Evolutionary conservation across 2,888 invertebrate genomes (phyloP), one percentile per base, ranked within the genome.

Genomic region (Seira sanloemensis): DNA sequence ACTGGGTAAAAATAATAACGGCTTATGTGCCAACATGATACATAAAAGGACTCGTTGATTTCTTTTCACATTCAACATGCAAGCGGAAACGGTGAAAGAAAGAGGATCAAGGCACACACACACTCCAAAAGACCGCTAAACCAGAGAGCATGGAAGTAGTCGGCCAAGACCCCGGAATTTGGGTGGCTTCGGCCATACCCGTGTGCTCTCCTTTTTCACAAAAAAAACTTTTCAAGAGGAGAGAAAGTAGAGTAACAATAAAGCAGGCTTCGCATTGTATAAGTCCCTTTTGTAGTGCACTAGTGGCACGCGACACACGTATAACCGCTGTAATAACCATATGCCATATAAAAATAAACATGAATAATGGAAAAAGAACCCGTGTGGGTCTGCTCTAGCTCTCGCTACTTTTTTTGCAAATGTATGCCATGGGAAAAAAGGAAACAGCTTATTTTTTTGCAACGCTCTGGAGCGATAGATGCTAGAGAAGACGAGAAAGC

Each of bases 111-210:
- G 62, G 62, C 62, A 62, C 62, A 62, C 62, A 62, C 62, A 62
- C 62, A 62, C 21, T 16, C 62, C 21, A 19, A 62, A 62, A 78
- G 78, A 73, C 78, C 78, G 84, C 66, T 78, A 68, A 75, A 78
- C 74, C 69, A 75, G 75, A 62, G 54, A 74, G 67, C 25, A 54
- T 50, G 68, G 27, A 58, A 58, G 54, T 19, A 78, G 71, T 78
- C 78, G 78, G 78, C 84, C 84, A 84, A 78, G 78, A 78, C 78
- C 84, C 78, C 78, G 84, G 78, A 83, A 78, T 78, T 69, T 78
- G 84, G 84, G 74, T 69, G 84, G 74, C 75, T 78, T 74, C 78
- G 84, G 62, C 78, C 46, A 74, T 50, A 68, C 83, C 83, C 74
- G 78, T 54, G 71, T 18, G 58, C 71, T 72, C 46, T 62, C 67